Evolutionary conservation across 2,797 vertebrate species (phyloP).

Genomic region (Tinamus major): DNA sequence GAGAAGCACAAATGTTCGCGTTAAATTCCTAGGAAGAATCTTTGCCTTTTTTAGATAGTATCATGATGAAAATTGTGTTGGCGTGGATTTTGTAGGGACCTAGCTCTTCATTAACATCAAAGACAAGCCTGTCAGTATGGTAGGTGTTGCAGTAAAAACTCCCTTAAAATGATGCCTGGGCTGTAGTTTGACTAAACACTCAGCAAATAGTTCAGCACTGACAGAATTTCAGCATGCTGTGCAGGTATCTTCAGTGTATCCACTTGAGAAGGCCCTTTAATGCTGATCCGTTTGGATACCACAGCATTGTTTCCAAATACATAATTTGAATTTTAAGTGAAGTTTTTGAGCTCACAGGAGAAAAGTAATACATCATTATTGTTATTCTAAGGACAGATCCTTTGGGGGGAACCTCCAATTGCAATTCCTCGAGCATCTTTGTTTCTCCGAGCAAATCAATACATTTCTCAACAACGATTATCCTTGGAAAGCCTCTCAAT

Average conservation of each 20-base stretch:
- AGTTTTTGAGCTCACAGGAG: slow-evolving; percentile 10
- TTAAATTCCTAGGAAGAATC: neutral
- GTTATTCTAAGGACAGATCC: slow-evolving; percentile 13
- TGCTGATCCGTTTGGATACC: neutral
- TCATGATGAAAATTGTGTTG: neutral
- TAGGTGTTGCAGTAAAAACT: neutral
- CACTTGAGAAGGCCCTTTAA: slow-evolving; percentile 10
- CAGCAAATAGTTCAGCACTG: neutral
- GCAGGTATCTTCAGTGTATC: neutral
- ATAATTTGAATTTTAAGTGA: slow-evolving; percentile 37
- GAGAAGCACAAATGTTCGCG: neutral
- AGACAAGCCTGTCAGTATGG: neutral
- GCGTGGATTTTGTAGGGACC: neutral
- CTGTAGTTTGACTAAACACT: neutral
- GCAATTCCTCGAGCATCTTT: slow-evolving; percentile 30
- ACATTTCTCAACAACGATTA: neutral
- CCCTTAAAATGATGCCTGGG: neutral
- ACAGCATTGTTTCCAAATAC: slow-evolving; percentile 10
- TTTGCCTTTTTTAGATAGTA: neutral
- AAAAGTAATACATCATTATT: neutral
- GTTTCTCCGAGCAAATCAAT: slow-evolving; percentile 41
- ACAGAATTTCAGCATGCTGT: neutral
- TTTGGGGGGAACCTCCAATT: neutral
- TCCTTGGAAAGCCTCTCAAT: slow-evolving; percentile 30
- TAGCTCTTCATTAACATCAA: neutral